These are phyloP conservation scores for Coregonus clupeaformis DNA, from an alignment of 2,113 vertebrate species.

Conservation along the genomic window DNA sequence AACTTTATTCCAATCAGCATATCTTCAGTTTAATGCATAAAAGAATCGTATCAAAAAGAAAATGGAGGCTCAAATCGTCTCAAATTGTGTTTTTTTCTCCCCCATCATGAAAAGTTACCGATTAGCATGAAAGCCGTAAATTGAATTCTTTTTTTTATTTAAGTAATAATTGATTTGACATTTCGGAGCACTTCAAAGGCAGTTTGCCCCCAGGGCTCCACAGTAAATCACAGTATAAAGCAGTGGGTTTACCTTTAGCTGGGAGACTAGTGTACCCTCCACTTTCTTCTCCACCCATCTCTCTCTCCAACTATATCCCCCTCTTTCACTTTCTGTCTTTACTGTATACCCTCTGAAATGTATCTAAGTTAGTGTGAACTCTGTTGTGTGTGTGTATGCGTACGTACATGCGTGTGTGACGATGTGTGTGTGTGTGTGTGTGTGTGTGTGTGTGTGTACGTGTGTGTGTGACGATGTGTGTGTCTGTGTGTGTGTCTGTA, in stretches of 20 bases:
- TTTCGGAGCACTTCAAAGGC: slow-evolving; percentile 76
- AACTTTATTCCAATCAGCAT: slow-evolving; percentile 65
- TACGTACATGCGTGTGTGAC: slow-evolving; percentile 24
- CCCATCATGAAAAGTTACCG: slow-evolving; percentile 63
- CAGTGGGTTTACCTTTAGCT: slow-evolving; percentile 68
- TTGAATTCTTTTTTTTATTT: slow-evolving; percentile 68
- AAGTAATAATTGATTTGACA: slow-evolving; percentile 77
- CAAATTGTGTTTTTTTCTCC: slow-evolving; percentile 60
- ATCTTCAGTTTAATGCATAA: slow-evolving; percentile 56
- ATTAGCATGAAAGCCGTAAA: slow-evolving; percentile 71
- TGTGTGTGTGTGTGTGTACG: background rate
- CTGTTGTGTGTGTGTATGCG: background rate
- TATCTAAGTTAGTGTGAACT: background rate
- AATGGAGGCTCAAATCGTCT: slow-evolving; percentile 55
- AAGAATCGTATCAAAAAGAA: slow-evolving; percentile 22
- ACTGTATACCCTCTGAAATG: slow-evolving; percentile 22
- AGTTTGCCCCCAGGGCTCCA: slow-evolving; percentile 64
- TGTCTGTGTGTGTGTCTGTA: slow-evolving; percentile 24
- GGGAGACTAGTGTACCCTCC: slow-evolving; percentile 60
- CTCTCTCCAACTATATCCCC: slow-evolving; percentile 4
- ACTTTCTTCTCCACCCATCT: background rate
- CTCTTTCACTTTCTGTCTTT: background rate
- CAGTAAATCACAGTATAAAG: slow-evolving; percentile 74
- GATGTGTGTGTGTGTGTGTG: slow-evolving; percentile 2
- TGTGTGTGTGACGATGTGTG: slow-evolving; percentile 11